Evolutionary conservation across 2,797 vertebrate genomes (phyloP).

Genomic region (Setipinna tenuifilis): DNA sequence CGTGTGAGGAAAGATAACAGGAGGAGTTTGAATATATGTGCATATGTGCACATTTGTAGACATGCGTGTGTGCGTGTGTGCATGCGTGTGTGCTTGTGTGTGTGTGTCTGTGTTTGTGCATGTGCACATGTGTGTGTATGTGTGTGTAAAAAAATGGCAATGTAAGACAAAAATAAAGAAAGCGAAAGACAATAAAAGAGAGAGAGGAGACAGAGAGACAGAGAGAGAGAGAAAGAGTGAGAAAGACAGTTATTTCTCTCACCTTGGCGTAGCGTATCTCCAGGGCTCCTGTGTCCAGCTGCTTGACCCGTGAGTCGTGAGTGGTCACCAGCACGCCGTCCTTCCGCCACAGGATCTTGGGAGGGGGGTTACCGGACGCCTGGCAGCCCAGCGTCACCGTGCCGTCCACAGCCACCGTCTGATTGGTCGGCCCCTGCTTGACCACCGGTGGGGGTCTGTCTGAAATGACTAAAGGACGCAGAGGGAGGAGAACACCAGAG

Average conservation of each 20-base stretch:
- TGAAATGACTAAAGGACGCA: constrained; percentile 80
- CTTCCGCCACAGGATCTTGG: constrained; percentile 95
- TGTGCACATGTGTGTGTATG: constrained; percentile 25
- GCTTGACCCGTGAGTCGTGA: constrained; percentile 94
- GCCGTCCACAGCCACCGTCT: constrained; percentile 94
- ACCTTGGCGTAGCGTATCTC: constrained; percentile 98
- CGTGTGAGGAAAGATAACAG: no score
- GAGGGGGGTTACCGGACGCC: constrained; percentile 85
- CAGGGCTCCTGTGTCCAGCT: constrained; percentile 85
- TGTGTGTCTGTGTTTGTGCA: constrained; percentile 19
- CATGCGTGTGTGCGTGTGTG: not conserved
- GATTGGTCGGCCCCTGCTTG: constrained; percentile 93
- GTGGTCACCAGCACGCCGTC: constrained; percentile 89
- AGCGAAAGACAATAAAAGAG: no score
- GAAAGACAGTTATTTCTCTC: constrained; percentile 40
- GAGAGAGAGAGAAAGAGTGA: no score
- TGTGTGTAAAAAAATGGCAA: no score
- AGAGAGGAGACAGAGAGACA: no score
- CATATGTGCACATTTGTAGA: not conserved
- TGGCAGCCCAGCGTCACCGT: constrained; percentile 88
- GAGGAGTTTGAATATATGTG: not conserved
- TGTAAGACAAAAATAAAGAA: no score
- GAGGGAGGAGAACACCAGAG: not conserved
- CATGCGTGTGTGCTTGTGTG: constrained; percentile 25
- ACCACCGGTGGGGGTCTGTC: constrained; percentile 96